A percentile compares a stretch with the other conserved stretches of the same genome.
These are phyloP conservation scores for Nebria ingens DNA, from an alignment of 1,140 invertebrate species.

Conservation along the genomic window DNA sequence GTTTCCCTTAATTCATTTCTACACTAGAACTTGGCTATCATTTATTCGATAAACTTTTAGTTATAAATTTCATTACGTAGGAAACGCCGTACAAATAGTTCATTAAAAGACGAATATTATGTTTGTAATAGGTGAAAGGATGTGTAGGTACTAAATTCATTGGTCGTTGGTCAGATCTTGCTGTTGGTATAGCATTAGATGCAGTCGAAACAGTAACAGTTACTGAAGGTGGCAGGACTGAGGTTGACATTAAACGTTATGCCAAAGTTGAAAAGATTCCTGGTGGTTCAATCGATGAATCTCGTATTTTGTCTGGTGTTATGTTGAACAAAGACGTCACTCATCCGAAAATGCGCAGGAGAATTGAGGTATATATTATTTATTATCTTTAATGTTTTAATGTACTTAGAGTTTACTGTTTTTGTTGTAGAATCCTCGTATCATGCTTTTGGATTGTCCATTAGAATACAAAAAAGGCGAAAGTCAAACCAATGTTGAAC, in stretches of 20 bases:
- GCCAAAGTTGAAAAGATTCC: constrained; percentile 98
- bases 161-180: constrained; percentile 87
- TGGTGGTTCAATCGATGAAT: constrained; percentile 92
- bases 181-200: constrained; percentile 90
- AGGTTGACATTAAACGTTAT: constrained; percentile 96
- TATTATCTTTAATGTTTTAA: neutral
- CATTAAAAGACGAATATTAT: too few relatives aligned
- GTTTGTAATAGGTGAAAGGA: constrained; percentile 70
- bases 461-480: constrained; percentile 99
- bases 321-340: constrained; percentile 99
- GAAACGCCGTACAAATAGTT: too few relatives aligned
- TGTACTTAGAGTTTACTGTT: neutral
- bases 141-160: constrained; percentile 98
- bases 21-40: too few relatives aligned
- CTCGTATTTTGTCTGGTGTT: constrained; percentile 85
- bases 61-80: too few relatives aligned
- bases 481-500: constrained; percentile 96
- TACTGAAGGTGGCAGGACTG: constrained; percentile 80
- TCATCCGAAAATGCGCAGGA: constrained; percentile 92
- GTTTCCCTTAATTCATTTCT: too few relatives aligned
- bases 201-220: constrained; percentile 86
- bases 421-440: constrained; percentile 67
- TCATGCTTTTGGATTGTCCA: constrained; percentile 89
- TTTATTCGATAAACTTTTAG: too few relatives aligned
- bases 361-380: constrained; percentile 52